phyloP scores from a whole-genome alignment of 2,888 invertebrate genomes.

The Geotrupes spiniger region DNA sequence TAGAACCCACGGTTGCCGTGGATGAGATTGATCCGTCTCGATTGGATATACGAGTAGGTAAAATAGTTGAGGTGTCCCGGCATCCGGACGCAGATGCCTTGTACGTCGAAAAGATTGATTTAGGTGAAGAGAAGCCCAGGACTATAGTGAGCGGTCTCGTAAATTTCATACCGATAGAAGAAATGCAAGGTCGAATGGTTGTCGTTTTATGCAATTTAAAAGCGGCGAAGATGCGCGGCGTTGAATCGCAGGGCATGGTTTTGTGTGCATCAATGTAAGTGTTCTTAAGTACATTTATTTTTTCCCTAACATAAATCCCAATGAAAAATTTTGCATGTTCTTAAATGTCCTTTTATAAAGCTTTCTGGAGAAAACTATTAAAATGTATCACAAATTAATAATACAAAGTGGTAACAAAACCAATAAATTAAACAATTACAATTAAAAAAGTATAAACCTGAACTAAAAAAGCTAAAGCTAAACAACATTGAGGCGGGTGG shows the following conservation, averaged over 20 bases:
- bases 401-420: too few species aligned
- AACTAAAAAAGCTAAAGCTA: too few species aligned
- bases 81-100: conserved; percentile 92
- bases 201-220: conserved; percentile 95
- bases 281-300: background rate
- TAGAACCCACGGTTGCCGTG: conserved; percentile 44
- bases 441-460: too few species aligned
- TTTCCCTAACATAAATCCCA: too few species aligned
- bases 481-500: too few species aligned
- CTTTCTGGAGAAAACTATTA: too few species aligned
- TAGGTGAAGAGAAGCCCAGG: conserved; percentile 72
- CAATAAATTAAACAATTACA: too few species aligned
- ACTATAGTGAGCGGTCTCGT: conserved; percentile 88
- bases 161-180: conserved; percentile 83
- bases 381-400: too few species aligned
- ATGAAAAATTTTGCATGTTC: too few species aligned
- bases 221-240: conserved; percentile 92
- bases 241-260: conserved; percentile 91
- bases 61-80: conserved; percentile 75
- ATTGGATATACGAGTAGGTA: conserved; percentile 85
- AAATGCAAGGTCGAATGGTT: conserved; percentile 86
- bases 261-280: conserved; percentile 80
- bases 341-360: too few species aligned
- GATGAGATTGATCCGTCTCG: conserved; percentile 70
- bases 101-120: conserved; percentile 89